Evolutionary conservation across 2,797 vertebrate species (phyloP).

Genomic region (Adelosebastes latens): DNA sequence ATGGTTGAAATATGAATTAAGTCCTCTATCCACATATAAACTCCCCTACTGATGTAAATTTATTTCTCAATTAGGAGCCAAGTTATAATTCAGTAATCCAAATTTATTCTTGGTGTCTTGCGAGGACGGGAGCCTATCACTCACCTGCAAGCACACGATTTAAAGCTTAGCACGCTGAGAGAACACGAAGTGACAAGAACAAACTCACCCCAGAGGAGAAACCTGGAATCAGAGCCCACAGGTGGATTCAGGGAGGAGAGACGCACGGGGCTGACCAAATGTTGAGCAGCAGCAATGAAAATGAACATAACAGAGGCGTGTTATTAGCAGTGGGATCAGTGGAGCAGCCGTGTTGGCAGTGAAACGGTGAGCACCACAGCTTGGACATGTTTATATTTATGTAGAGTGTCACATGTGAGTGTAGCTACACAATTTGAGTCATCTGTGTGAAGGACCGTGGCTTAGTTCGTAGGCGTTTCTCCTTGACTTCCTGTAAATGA

Average conservation of each 20-base stretch:
- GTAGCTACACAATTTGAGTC: background rate
- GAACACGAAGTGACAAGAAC: background rate
- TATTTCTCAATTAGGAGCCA: constrained; percentile 2
- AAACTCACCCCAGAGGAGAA: constrained; percentile 2
- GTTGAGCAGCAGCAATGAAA: constrained; percentile 4
- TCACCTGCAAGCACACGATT: background rate
- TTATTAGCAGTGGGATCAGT: background rate
- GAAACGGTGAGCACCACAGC: background rate
- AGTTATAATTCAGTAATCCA: background rate
- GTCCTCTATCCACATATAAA: background rate
- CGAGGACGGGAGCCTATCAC: background rate
- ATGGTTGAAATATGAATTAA: constrained; percentile 1
- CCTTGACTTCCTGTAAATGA: background rate
- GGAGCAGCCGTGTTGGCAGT: background rate
- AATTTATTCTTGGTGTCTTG: background rate
- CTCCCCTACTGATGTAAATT: background rate
- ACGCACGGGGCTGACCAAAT: constrained; percentile 5
- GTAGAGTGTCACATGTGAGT: background rate
- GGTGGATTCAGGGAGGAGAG: constrained; percentile 28
- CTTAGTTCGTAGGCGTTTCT: background rate
- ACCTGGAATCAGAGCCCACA: constrained; percentile 1
- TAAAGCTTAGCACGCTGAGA: background rate
- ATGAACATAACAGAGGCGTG: background rate
- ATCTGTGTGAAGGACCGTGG: background rate
- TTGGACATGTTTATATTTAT: background rate